Evolutionary conservation across 1,140 invertebrate genomes (phyloP), one percentile per base, ranked within the genome.

Genomic region (Platyura marginata): DNA sequence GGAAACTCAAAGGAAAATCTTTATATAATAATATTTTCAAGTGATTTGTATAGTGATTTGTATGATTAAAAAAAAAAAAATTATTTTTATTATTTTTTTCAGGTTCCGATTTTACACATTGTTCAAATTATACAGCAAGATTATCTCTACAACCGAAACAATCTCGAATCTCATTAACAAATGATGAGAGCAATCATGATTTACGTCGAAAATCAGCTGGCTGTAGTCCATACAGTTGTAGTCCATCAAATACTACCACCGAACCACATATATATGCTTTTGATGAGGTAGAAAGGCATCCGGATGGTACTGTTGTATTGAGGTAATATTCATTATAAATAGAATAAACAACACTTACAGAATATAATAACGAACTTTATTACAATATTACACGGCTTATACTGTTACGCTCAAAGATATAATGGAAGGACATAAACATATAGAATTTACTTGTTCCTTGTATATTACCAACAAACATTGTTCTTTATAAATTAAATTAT

Each of bases 171-270:
- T 40, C 38, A 13, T 11, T 35, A 56, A 62, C 60, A 22, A 59
- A 55, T 48, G 71, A 72, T 49, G 71, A 73, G 20, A 61, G 61
- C 47, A 46, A 51, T 35, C 47, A 62, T 43, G 70, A 72, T 25
- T 55, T 65, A 15, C 59, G 38, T 18, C 57, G 72, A 3, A 73
- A 72, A 53, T 72, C 69, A 6, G 71, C 72, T 16, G 67, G 67
- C 49, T 72, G 70, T 44, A 63, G 69, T 19, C 64, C 69, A 3
- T 66, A 70, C 19, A 50, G 48, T 20, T 47, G 41, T 19, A 29
- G 38, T 3, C 21, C 29, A 36, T 13, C 29, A 3, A 53, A 50
- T 16, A 54, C 47, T 48, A 35, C 33, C 15, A 19, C 34, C 13
- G 44, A 45, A 8, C 44, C 44, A 3, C 39, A 45, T 23, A 34